phyloP scores from a whole-genome alignment of 2,888 invertebrate species.

The Omphaloscelis lunosa region DNA sequence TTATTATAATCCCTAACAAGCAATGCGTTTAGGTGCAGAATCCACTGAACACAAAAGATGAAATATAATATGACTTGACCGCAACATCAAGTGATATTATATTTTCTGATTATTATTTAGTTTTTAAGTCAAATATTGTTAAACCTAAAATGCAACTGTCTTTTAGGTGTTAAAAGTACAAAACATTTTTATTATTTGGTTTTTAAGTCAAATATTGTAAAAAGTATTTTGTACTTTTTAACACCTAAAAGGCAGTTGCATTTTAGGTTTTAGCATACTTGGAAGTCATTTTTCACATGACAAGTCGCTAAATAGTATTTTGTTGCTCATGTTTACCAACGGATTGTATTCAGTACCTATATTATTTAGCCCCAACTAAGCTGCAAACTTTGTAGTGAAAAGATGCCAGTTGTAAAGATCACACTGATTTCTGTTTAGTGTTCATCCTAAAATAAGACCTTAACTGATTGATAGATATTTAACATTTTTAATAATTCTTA shows the following conservation, averaged over 20 bases:
- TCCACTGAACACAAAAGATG: not conserved
- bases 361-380: not conserved
- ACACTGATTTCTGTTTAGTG: not conserved
- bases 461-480: not conserved
- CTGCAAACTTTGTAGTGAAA: too few species aligned
- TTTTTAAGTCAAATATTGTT: too few species aligned
- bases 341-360: not conserved
- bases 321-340: conserved; percentile 14
- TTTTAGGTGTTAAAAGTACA: too few species aligned
- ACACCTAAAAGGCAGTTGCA: not conserved
- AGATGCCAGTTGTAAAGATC: not conserved
- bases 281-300: conserved; percentile 18
- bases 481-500: not conserved
- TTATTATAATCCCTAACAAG: not conserved
- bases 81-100: conserved; percentile 4
- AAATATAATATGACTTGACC: not conserved
- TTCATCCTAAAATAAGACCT: not conserved
- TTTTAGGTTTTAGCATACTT: not conserved
- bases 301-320: conserved; percentile 10
- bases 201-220: too few species aligned
- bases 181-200: too few species aligned
- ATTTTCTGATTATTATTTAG: conserved; percentile 11
- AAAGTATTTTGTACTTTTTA: conserved; percentile 26
- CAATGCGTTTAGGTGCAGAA: too few species aligned
- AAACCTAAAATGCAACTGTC: too few species aligned